phyloP scores from a whole-genome alignment of 2,797 vertebrate genomes.

The Glossophaga mutica region DNA sequence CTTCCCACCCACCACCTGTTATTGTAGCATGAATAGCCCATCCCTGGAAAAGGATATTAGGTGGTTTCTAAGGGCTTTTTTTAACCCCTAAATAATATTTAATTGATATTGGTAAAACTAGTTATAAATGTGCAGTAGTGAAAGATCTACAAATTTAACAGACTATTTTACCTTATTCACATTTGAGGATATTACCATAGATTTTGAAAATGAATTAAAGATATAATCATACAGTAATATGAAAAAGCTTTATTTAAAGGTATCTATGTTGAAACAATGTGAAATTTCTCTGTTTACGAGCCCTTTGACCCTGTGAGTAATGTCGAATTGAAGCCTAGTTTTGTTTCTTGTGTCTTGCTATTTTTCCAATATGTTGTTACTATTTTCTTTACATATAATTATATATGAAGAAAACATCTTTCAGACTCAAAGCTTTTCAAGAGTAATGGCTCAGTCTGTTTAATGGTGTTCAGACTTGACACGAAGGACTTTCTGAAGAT shows the following conservation, averaged over 20 bases:
- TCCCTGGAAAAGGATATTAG: background rate
- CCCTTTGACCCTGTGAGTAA: background rate
- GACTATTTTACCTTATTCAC: background rate
- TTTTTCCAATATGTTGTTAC: background rate
- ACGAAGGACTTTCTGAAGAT: background rate
- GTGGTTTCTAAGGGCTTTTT: background rate
- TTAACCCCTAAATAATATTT: background rate
- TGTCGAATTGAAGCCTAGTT: background rate
- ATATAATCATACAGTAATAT: background rate
- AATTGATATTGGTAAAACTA: background rate
- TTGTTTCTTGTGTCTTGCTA: background rate
- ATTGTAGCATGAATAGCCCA: background rate
- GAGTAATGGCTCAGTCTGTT: background rate
- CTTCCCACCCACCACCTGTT: background rate
- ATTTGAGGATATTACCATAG: background rate
- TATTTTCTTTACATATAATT: constrained; percentile 22
- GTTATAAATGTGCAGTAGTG: background rate
- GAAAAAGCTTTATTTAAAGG: constrained; percentile 19
- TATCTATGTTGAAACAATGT: background rate
- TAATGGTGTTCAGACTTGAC: background rate
- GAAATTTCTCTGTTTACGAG: constrained; percentile 1
- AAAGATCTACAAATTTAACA: background rate
- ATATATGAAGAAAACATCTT: background rate
- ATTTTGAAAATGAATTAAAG: background rate
- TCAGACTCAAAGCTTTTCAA: background rate